Evolutionary conservation across 2,888 invertebrate species (phyloP).

Genomic region (Netelia inedita): DNA sequence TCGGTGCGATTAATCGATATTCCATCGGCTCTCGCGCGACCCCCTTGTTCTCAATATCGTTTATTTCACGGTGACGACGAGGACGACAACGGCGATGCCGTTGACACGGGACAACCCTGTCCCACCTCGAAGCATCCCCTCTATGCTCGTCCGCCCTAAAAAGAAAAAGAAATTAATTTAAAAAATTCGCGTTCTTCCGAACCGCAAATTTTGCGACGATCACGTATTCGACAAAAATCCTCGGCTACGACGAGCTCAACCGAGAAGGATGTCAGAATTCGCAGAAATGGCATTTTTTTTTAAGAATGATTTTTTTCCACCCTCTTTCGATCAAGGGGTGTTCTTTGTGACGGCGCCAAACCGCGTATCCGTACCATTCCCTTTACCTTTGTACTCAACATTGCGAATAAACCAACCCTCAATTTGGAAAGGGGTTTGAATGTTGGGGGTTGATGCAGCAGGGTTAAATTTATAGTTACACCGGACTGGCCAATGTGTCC

Average conservation of each 20-base stretch:
- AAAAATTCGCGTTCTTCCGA: too few species aligned
- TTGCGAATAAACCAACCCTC: slow-evolving; percentile 68
- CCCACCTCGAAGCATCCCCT: too few species aligned
- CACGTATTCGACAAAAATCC: too few species aligned
- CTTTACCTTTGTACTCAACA: slow-evolving; percentile 55
- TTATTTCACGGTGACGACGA: slow-evolving; percentile 1
- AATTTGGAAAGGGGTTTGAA: slow-evolving; percentile 61
- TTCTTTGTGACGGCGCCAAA: slow-evolving; percentile 39
- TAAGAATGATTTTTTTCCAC: too few species aligned
- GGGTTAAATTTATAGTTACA: slow-evolving; percentile 72
- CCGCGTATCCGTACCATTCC: slow-evolving; percentile 7
- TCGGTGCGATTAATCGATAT: slow-evolving; percentile 18
- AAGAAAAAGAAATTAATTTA: too few species aligned
- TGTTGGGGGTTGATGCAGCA: slow-evolving; percentile 32
- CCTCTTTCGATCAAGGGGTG: neutral
- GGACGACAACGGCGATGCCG: neutral
- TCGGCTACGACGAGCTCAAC: too few species aligned
- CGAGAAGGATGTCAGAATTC: too few species aligned
- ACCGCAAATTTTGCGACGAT: too few species aligned
- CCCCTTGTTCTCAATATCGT: slow-evolving; percentile 4
- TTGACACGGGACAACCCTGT: too few species aligned
- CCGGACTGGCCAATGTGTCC: slow-evolving; percentile 68
- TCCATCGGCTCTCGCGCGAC: neutral
- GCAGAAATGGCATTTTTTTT: too few species aligned
- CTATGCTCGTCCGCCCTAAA: too few species aligned